Conservation (phyloP, 1,140 invertebrate species). For the Neomicropteryx cornuta region DNA sequence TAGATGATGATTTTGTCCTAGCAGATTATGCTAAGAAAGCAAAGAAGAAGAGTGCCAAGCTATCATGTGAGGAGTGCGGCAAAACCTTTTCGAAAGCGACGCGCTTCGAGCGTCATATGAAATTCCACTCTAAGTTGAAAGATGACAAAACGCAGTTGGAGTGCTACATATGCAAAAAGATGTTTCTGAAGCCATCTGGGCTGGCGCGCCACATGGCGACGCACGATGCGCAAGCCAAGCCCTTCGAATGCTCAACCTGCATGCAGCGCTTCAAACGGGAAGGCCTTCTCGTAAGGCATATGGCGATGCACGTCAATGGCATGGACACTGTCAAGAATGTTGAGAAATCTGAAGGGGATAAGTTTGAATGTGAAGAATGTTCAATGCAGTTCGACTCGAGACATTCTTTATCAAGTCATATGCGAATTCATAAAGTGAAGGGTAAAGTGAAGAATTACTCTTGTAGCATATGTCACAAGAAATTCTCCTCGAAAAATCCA, state of each 20-base stretch:
- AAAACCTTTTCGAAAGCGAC: conserved; percentile 5
- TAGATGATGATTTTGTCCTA: conserved; percentile 14
- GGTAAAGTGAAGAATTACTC: conserved; percentile 15
- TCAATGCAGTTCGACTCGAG: conserved; percentile 20
- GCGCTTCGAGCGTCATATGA: conserved; percentile 9
- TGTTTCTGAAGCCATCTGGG: conserved; percentile 19
- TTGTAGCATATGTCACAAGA: conserved; percentile 28
- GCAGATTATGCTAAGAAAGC: conserved; percentile 4
- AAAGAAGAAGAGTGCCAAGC: conserved; percentile 2
- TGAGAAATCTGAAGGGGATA: conserved; percentile 8
- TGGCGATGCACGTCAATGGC: conserved; percentile 13
- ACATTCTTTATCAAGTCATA: conserved; percentile 22
- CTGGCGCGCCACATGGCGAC: conserved; percentile 23
- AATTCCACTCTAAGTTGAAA: neutral
- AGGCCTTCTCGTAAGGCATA: conserved; percentile 17
- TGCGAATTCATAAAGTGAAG: conserved; percentile 20
- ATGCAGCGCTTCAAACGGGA: conserved; percentile 15
- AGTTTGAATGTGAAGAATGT: conserved; percentile 26
- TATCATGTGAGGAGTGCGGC: conserved; percentile 3
- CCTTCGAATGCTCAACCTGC: conserved; percentile 15
- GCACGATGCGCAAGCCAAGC: conserved; percentile 17
- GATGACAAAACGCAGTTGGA: conserved; percentile 1
- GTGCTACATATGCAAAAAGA: conserved; percentile 17
- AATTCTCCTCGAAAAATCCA: conserved; percentile 25
- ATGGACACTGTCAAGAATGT: conserved; percentile 10